phyloP scores from a whole-genome alignment of 2,888 invertebrate genomes.

The Sphaeridia pumilis region DNA sequence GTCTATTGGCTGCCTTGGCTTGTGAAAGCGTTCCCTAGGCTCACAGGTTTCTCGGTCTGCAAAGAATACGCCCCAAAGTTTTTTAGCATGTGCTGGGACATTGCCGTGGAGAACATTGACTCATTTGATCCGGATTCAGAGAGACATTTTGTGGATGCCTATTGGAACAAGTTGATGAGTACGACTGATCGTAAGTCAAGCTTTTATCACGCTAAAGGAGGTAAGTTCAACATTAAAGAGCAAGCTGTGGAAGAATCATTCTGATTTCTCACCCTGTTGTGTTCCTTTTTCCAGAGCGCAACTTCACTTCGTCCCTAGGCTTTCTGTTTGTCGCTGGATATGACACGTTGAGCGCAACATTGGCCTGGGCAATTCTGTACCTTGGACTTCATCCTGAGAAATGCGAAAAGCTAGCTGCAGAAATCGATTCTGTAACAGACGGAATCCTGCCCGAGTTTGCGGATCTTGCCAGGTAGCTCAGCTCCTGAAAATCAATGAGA shows the following conservation, averaged over 20 bases:
- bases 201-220: constrained; percentile 26
- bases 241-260: neutral
- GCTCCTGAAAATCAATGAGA: no score
- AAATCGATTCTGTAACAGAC: constrained; percentile 43
- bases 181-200: constrained; percentile 23
- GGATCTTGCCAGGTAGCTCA: constrained; percentile 43
- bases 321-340: constrained; percentile 15
- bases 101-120: neutral
- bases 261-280: neutral
- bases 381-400: constrained; percentile 49
- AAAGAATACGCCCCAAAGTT: neutral
- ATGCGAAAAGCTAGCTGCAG: constrained; percentile 47
- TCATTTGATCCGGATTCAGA: neutral
- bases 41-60: constrained; percentile 19
- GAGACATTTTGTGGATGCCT: constrained; percentile 19
- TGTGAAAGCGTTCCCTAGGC: constrained; percentile 21
- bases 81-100: neutral
- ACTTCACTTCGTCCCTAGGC: neutral
- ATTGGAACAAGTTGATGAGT: constrained; percentile 18
- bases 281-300: neutral
- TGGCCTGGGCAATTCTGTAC: constrained; percentile 39
- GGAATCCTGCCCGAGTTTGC: constrained; percentile 41
- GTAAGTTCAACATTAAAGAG: constrained; percentile 3
- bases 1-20: constrained; percentile 26
- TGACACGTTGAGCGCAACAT: constrained; percentile 22